phyloP scores from a whole-genome alignment of 2,797 vertebrate species.

The Arctocebus calabarensis region DNA sequence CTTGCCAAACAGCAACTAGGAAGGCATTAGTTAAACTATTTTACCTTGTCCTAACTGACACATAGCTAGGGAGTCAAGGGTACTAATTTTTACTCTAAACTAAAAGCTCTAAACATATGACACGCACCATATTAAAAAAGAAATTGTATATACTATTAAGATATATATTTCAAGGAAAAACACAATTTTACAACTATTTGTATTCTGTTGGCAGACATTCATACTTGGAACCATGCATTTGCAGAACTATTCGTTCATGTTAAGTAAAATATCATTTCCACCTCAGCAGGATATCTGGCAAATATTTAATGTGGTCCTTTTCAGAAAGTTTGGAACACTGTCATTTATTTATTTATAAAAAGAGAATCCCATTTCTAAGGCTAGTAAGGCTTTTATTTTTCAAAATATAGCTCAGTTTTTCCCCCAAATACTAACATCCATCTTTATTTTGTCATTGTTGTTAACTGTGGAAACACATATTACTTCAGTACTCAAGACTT shows the following conservation, averaged over 20 bases:
- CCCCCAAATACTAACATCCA: not conserved
- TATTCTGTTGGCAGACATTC: not conserved
- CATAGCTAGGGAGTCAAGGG: not conserved
- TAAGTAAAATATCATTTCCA: conserved; percentile 62
- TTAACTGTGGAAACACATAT: not conserved
- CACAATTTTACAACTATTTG: conserved; percentile 1
- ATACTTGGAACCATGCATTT: conserved; percentile 4
- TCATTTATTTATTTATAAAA: conserved; percentile 39
- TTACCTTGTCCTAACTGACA: not conserved
- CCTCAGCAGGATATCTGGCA: conserved; percentile 30
- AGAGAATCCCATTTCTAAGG: conserved; percentile 18
- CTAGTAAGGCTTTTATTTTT: not conserved
- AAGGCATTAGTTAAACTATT: not conserved
- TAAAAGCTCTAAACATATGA: conserved; percentile 30
- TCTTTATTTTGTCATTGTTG: not conserved
- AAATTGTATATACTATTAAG: not conserved
- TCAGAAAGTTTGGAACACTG: conserved; percentile 6
- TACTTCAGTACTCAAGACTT: not conserved
- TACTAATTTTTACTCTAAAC: conserved; percentile 7
- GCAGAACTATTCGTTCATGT: conserved; percentile 32
- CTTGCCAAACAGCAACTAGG: not conserved
- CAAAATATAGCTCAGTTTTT: not conserved
- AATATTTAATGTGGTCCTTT: conserved; percentile 54
- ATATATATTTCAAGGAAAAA: conserved; percentile 47
- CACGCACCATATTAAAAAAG: not conserved